These are phyloP conservation scores for Diachasma alloeum DNA, from an alignment of 1,140 invertebrate genomes.

Conservation along the genomic window DNA sequence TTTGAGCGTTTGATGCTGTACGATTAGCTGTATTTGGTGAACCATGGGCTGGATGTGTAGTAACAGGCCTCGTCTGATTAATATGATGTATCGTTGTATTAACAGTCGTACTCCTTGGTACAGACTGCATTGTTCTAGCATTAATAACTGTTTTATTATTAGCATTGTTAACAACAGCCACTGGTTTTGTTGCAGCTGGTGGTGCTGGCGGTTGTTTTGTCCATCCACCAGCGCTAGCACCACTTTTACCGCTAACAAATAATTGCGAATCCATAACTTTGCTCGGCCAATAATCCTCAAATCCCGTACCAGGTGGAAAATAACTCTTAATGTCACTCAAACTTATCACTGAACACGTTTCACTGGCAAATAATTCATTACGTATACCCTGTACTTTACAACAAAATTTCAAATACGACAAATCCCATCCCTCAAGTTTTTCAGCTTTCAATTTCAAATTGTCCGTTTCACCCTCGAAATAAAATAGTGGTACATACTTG, in stretches of 20 bases:
- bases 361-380: constrained; percentile 89
- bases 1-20: constrained; percentile 49
- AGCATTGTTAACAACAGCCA: constrained; percentile 23
- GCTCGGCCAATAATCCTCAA: constrained; percentile 91
- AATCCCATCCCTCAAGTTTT: constrained; percentile 87
- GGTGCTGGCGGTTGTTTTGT: constrained; percentile 68
- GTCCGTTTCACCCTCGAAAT: constrained; percentile 92
- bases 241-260: constrained; percentile 70
- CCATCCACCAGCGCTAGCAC: constrained; percentile 70
- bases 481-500: constrained; percentile 93
- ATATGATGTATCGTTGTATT: constrained; percentile 48
- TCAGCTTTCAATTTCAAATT: constrained; percentile 86
- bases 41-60: constrained; percentile 51
- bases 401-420: constrained; percentile 92
- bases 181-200: constrained; percentile 38
- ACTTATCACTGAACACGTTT: constrained; percentile 88
- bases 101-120: constrained; percentile 39
- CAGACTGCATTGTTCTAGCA: constrained; percentile 39
- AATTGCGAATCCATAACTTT: constrained; percentile 83
- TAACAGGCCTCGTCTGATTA: constrained; percentile 48
- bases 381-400: constrained; percentile 93
- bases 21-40: constrained; percentile 48
- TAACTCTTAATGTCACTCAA: constrained; percentile 89
- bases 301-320: constrained; percentile 86
- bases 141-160: not conserved